Evolutionary conservation across 2,888 invertebrate genomes (phyloP).

Genomic region (Urechis unicinctus): DNA sequence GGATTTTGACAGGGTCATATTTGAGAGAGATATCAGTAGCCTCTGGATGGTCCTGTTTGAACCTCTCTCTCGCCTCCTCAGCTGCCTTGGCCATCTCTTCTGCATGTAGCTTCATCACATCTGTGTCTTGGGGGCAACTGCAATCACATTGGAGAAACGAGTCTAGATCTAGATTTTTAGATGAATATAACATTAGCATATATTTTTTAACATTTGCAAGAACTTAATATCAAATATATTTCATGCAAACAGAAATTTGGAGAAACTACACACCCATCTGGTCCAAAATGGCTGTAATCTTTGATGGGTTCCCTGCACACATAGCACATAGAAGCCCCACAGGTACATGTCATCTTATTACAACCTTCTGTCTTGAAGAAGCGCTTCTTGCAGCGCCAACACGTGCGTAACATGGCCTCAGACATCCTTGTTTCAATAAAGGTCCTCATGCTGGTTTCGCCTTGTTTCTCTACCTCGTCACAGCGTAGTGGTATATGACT

Average conservation of each 20-base stretch:
- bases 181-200: too few species aligned
- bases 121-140: conserved; percentile 26
- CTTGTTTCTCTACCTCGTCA: conserved; percentile 40
- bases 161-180: too few species aligned
- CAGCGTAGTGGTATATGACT: conserved; percentile 55
- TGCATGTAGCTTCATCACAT: conserved; percentile 29
- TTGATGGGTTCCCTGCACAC: conserved; percentile 45
- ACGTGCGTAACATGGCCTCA: conserved; percentile 42
- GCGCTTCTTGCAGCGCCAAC: conserved; percentile 35
- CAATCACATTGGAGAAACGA: too few species aligned
- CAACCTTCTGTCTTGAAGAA: conserved; percentile 40
- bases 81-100: conserved; percentile 39
- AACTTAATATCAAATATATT: not conserved
- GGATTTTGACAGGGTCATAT: conserved; percentile 7
- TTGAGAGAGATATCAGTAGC: conserved; percentile 4
- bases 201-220: too few species aligned
- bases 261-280: not conserved
- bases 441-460: conserved; percentile 39
- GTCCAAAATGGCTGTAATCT: conserved; percentile 56
- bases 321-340: conserved; percentile 45
- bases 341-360: conserved; percentile 47
- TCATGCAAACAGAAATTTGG: not conserved
- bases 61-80: conserved; percentile 31
- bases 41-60: conserved; percentile 36
- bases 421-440: conserved; percentile 56